These are phyloP conservation scores for Aphidius gifuensis DNA, from an alignment of 1,140 invertebrate species.

Conservation along the genomic window DNA sequence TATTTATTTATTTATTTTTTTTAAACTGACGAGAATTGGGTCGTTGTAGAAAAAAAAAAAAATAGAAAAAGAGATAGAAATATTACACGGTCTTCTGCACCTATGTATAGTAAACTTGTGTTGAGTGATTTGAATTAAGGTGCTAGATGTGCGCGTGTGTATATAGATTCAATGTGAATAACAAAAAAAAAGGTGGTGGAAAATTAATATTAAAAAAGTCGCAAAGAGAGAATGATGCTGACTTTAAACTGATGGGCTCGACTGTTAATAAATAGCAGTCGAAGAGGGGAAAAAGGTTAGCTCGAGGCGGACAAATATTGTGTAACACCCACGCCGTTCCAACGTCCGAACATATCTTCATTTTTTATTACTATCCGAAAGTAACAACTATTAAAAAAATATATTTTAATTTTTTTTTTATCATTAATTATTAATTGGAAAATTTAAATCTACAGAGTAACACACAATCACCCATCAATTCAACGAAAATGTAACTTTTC, in stretches of 20 bases:
- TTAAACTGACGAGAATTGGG: background rate
- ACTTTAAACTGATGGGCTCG: constrained; percentile 30
- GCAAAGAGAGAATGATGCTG: constrained; percentile 8
- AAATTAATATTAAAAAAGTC: constrained; percentile 7
- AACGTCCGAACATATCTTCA: constrained; percentile 14
- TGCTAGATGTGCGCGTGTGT: no score
- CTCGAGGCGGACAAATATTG: constrained; percentile 47
- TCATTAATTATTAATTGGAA: no score
- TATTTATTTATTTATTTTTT: constrained; percentile 22
- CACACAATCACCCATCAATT: constrained; percentile 15
- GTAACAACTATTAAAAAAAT: no score
- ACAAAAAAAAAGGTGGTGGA: constrained; percentile 1
- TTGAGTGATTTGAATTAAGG: no score
- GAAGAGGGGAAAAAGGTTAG: constrained; percentile 50
- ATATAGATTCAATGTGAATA: background rate
- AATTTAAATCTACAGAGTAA: no score
- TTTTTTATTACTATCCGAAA: constrained; percentile 8
- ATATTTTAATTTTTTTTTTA: no score
- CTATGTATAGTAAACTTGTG: no score
- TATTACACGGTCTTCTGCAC: background rate
- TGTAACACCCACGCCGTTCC: constrained; percentile 40
- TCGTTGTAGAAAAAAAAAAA: background rate
- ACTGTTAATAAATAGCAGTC: background rate
- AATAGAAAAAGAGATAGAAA: constrained; percentile 7
- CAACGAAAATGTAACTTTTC: constrained; percentile 32